Evolutionary conservation across 2,113 vertebrate species (phyloP).

Genomic region (Channa argus): DNA sequence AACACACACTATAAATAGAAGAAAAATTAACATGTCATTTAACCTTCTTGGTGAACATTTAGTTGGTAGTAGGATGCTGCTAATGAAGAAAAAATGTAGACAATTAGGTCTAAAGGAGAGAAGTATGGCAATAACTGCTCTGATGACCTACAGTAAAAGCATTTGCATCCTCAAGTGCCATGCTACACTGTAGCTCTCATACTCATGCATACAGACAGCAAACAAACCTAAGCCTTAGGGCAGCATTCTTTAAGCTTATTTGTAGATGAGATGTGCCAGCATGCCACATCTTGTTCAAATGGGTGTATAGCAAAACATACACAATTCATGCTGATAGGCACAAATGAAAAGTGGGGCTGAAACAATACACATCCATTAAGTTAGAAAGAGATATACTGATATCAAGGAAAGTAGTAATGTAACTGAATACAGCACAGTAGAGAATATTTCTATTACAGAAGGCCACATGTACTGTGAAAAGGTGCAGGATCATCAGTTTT

Average conservation of each 20-base stretch:
- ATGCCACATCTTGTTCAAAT: slow-evolving; percentile 62
- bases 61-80: too few relatives aligned
- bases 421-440: background rate
- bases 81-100: too few relatives aligned
- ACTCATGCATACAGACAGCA: slow-evolving; percentile 21
- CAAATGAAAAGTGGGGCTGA: background rate
- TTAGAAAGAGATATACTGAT: background rate
- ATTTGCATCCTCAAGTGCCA: background rate
- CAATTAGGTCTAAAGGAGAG: too few relatives aligned
- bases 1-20: too few relatives aligned
- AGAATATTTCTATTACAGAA: background rate
- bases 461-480: background rate
- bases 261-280: slow-evolving; percentile 48
- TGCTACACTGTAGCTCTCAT: background rate
- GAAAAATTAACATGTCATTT: too few relatives aligned
- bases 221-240: slow-evolving; percentile 47
- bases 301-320: slow-evolving; percentile 21
- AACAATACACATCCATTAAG: background rate
- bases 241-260: slow-evolving; percentile 65
- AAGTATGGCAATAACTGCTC: background rate
- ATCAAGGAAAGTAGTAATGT: background rate
- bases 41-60: too few relatives aligned
- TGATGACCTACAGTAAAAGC: slow-evolving; percentile 22
- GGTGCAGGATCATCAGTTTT: background rate
- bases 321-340: slow-evolving; percentile 10